These are phyloP conservation scores for Buphagus erythrorhynchus DNA, from an alignment of 2,797 vertebrate genomes.

Conservation along the genomic window DNA sequence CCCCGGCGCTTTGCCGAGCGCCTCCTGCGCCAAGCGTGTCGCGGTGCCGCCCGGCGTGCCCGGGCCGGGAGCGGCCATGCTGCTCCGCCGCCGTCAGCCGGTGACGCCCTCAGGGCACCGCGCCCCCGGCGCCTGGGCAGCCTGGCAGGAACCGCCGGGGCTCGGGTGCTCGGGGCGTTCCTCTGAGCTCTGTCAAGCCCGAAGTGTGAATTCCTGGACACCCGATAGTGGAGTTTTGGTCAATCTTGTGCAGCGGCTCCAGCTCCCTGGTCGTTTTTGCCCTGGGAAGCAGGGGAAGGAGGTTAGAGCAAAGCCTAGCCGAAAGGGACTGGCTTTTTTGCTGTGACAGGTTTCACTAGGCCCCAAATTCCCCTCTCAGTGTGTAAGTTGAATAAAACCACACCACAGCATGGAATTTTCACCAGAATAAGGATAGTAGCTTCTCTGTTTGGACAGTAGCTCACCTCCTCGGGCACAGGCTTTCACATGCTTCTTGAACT, in stretches of 20 bases:
- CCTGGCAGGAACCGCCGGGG: not conserved
- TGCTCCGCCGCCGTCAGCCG: not conserved
- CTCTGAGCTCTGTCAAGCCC: fast-evolving
- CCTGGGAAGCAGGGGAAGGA: not conserved
- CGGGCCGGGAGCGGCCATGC: not conserved
- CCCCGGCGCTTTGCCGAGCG: not conserved
- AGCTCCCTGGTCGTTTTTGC: fast-evolving
- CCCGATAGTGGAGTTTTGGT: fast-evolving
- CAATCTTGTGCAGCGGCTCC: not conserved
- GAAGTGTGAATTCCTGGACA: fast-evolving
- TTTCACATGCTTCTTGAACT: not conserved
- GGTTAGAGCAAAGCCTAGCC: not conserved
- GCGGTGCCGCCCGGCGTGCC: fast-evolving
- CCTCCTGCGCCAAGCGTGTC: not conserved
- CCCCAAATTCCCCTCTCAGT: not conserved
- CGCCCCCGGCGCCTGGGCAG: too few species aligned
- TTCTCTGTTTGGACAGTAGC: not conserved
- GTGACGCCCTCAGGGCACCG: not conserved
- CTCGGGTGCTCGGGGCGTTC: too few species aligned
- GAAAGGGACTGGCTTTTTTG: fast-evolving
- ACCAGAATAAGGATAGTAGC: fast-evolving
- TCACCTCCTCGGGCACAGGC: fast-evolving
- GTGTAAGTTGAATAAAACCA: not conserved
- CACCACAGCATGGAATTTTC: not conserved
- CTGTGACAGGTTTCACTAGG: not conserved